These are phyloP conservation scores for Labeo calbasu DNA, from an alignment of 2,797 vertebrate species.

Conservation along the genomic window DNA sequence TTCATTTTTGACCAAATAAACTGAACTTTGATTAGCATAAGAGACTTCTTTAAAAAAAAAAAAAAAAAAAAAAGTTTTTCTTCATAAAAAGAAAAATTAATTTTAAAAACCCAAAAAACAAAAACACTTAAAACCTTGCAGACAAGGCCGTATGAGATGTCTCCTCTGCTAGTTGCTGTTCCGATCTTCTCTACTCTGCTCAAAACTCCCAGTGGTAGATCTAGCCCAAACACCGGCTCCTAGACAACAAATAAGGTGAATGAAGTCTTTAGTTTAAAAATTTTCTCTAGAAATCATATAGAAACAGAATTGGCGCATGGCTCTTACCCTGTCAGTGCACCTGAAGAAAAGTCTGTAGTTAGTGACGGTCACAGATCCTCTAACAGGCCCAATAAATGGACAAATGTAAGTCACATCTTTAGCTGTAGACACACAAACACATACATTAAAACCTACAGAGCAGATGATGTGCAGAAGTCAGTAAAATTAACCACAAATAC, in stretches of 20 bases:
- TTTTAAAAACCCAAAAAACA: rapidly evolving
- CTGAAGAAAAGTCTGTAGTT: conserved; percentile 98
- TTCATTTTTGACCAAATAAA: too few species aligned
- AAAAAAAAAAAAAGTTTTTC: not conserved
- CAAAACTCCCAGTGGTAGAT: conserved; percentile 93
- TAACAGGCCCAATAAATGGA: conserved; percentile 91
- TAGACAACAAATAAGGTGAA: conserved; percentile 59
- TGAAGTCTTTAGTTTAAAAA: not conserved
- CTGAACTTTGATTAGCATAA: too few species aligned
- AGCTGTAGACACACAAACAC: conserved; percentile 72
- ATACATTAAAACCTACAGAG: not conserved
- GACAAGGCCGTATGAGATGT: conserved; percentile 90
- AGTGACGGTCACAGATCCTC: conserved; percentile 90
- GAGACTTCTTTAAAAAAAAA: too few species aligned
- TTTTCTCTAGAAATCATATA: not conserved
- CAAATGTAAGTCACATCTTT: conserved; percentile 97
- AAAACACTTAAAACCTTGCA: conserved; percentile 85
- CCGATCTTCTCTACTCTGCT: conserved; percentile 96
- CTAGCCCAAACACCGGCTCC: conserved; percentile 92
- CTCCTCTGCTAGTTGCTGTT: conserved; percentile 85
- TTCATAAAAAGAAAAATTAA: not conserved
- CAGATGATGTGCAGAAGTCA: not conserved
- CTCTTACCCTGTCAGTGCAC: conserved; percentile 90
- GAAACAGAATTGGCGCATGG: conserved; percentile 5
- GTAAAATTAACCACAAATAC: conserved; percentile 59